Evolutionary conservation across 2,113 vertebrate species (phyloP).

Genomic region (Ursus arctos): DNA sequence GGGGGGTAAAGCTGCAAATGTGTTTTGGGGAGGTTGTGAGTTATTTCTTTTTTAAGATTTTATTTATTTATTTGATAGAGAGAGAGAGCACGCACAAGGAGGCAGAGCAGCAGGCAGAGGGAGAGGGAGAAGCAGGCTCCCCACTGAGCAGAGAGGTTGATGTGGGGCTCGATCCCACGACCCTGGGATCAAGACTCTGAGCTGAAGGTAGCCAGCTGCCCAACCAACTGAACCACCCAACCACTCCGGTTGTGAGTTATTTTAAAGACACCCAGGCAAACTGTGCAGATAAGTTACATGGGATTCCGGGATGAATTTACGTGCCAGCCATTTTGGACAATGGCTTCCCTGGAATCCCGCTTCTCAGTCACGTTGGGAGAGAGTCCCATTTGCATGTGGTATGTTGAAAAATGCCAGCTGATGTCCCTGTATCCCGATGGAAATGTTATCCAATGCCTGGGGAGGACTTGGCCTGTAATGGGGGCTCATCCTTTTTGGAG

Average conservation of each 20-base stretch:
- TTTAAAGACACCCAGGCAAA: not conserved
- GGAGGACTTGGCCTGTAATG: not conserved
- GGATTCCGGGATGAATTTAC: not conserved
- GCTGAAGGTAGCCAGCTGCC: too few relatives aligned
- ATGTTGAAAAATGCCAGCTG: not conserved
- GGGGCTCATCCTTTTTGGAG: not conserved
- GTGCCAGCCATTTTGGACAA: not conserved
- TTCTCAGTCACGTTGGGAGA: not conserved
- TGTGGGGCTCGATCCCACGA: too few relatives aligned
- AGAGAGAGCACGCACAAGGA: too few relatives aligned
- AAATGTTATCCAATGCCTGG: fast-evolving
- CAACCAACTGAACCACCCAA: not conserved
- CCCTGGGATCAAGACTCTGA: too few relatives aligned
- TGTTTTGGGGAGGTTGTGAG: not conserved
- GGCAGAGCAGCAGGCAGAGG: too few relatives aligned
- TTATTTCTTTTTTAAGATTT: too few relatives aligned
- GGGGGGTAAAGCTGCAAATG: not conserved
- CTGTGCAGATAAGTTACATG: not conserved
- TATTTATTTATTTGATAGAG: too few relatives aligned
- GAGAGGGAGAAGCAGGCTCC: too few relatives aligned
- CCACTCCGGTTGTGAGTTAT: not conserved
- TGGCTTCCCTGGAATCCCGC: not conserved
- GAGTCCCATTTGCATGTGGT: not conserved
- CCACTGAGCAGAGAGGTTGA: too few relatives aligned
- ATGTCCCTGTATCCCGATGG: fast-evolving